These are phyloP conservation scores for Suncus etruscus DNA, from an alignment of 2,113 vertebrate species.

Conservation along the genomic window DNA sequence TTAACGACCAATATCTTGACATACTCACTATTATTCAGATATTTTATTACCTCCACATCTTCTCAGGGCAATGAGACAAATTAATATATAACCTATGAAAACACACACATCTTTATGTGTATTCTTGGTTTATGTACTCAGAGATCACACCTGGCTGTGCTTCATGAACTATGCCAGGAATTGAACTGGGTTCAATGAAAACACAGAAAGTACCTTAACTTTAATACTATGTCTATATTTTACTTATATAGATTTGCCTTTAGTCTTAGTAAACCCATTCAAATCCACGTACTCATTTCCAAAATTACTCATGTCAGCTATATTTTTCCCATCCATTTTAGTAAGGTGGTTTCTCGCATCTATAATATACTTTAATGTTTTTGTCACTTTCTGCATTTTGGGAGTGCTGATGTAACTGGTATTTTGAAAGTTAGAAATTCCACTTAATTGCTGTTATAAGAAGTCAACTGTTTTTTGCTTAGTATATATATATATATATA, in stretches of 20 bases:
- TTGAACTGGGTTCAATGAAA: too few species aligned
- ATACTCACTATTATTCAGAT: slow-evolving; percentile 5
- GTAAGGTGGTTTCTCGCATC: slow-evolving; percentile 23
- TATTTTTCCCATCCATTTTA: slow-evolving; percentile 16
- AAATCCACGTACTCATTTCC: background rate
- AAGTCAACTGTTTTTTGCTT: slow-evolving; percentile 34
- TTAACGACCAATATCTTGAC: slow-evolving; percentile 16
- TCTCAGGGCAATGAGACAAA: slow-evolving; percentile 20
- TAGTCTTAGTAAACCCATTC: slow-evolving; percentile 13
- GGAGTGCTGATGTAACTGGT: background rate
- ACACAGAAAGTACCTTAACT: too few species aligned
- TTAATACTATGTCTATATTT: too few species aligned
- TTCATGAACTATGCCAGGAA: too few species aligned
- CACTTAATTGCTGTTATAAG: slow-evolving; percentile 31
- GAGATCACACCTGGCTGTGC: too few species aligned
- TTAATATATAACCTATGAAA: background rate
- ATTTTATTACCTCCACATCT: slow-evolving; percentile 24
- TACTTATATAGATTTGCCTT: background rate
- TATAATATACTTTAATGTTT: slow-evolving; percentile 43
- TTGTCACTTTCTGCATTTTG: slow-evolving; percentile 14
- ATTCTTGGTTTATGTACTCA: too few species aligned
- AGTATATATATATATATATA: background rate
- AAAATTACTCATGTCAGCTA: slow-evolving; percentile 9
- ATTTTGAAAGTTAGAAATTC: slow-evolving; percentile 46
- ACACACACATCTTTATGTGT: background rate